Evolutionary conservation across 2,797 vertebrate species (phyloP).

Genomic region (Schizopygopsis malacanthus): DNA sequence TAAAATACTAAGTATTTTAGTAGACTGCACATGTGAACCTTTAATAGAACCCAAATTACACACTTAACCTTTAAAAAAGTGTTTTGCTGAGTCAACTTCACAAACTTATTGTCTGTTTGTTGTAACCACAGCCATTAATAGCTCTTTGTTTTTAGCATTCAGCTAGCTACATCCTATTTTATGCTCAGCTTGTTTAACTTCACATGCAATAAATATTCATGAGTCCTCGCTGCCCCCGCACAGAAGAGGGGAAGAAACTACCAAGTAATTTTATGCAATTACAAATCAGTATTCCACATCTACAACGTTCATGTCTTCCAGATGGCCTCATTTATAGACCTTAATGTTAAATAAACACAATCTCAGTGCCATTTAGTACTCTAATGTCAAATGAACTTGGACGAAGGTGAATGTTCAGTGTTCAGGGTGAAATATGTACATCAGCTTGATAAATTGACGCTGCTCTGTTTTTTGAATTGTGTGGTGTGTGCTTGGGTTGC

Average conservation of each 20-base stretch:
- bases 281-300: constrained; percentile 46
- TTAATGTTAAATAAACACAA: constrained; percentile 45
- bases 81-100: constrained; percentile 11
- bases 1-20: neutral
- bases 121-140: neutral
- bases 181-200: constrained; percentile 25
- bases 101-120: neutral
- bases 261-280: constrained; percentile 38
- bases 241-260: constrained; percentile 18
- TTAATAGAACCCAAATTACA: neutral
- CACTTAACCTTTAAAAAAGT: neutral
- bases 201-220: constrained; percentile 29
- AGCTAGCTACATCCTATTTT: constrained; percentile 21
- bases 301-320: constrained; percentile 33
- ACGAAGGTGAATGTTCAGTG: constrained; percentile 53
- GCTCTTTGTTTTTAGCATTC: constrained; percentile 31
- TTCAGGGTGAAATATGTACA: constrained; percentile 39
- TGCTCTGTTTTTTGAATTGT: constrained; percentile 7
- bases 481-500: constrained; percentile 9
- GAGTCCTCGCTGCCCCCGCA: neutral
- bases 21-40: neutral
- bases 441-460: constrained; percentile 46
- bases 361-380: constrained; percentile 35
- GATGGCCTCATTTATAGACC: constrained; percentile 39
- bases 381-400: constrained; percentile 45